phyloP scores from a whole-genome alignment of 2,113 vertebrate genomes.

The Callospermophilus lateralis region DNA sequence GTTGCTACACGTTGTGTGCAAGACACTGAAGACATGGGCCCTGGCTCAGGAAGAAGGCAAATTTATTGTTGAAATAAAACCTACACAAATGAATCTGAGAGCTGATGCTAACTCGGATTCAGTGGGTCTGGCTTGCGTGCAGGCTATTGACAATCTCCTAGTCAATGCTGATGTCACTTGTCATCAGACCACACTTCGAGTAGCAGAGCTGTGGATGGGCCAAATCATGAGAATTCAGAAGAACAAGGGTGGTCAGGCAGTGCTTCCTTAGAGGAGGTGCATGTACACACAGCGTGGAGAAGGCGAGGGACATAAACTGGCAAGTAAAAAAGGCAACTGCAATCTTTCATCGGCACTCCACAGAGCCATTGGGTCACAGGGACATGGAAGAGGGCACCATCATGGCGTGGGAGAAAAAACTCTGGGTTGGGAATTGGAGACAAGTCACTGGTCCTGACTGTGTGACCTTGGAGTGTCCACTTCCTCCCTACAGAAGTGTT shows the following conservation, averaged over 20 bases:
- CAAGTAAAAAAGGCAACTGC: neutral
- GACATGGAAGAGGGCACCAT: neutral
- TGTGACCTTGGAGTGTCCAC: neutral
- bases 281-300: neutral
- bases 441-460: neutral
- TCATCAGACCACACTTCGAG: neutral
- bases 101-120: neutral
- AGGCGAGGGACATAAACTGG: neutral
- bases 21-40: neutral
- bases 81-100: neutral
- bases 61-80: neutral
- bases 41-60: neutral
- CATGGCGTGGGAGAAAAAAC: neutral
- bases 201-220: neutral
- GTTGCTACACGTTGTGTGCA: too few species aligned
- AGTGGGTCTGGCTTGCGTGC: neutral
- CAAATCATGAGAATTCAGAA: neutral
- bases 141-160: neutral
- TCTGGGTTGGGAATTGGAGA: neutral
- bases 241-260: neutral
- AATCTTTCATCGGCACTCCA: neutral
- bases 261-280: too few species aligned
- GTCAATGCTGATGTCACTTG: neutral
- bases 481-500: constrained; percentile 27
- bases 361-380: neutral